Percentiles rank a stretch among this genome's conserved stretches.
phyloP scores from a whole-genome alignment of 2,113 vertebrate species.

The Catharus minimus region DNA sequence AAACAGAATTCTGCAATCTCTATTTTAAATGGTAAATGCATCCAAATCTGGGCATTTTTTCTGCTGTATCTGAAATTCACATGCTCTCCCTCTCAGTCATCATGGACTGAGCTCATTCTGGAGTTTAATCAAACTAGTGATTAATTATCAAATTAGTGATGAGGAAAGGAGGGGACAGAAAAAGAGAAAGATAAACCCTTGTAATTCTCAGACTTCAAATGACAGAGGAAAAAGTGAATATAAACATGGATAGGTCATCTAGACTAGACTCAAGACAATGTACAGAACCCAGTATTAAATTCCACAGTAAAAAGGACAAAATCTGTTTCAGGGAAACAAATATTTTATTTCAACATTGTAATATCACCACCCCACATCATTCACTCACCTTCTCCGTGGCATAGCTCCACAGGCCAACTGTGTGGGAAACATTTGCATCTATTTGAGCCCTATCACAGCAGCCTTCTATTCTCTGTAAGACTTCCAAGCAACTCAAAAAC shows the following conservation, averaged over 20 bases:
- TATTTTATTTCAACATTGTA: background rate
- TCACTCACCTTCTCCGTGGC: slow-evolving; percentile 91
- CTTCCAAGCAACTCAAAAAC: slow-evolving; percentile 96
- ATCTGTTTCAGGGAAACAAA: background rate
- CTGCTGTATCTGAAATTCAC: background rate
- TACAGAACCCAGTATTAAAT: background rate
- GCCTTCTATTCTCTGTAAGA: slow-evolving; percentile 94
- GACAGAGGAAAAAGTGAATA: background rate
- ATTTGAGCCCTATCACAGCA: slow-evolving; percentile 91
- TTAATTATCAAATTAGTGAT: background rate
- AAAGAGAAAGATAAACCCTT: background rate
- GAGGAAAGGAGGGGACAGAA: background rate
- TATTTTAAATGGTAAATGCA: background rate
- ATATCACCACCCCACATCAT: background rate
- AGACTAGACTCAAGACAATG: background rate
- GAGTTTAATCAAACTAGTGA: background rate
- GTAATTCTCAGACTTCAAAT: background rate
- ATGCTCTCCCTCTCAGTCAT: background rate
- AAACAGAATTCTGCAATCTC: background rate
- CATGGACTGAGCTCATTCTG: background rate
- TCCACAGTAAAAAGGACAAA: background rate
- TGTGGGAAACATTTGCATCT: slow-evolving; percentile 91
- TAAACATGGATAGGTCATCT: background rate
- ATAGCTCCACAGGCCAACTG: slow-evolving; percentile 94
- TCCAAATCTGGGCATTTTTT: background rate